Evolutionary conservation across 2,113 vertebrate genomes (phyloP), one percentile per base, ranked within the genome.

Genomic region (Crotalus viridis): DNA sequence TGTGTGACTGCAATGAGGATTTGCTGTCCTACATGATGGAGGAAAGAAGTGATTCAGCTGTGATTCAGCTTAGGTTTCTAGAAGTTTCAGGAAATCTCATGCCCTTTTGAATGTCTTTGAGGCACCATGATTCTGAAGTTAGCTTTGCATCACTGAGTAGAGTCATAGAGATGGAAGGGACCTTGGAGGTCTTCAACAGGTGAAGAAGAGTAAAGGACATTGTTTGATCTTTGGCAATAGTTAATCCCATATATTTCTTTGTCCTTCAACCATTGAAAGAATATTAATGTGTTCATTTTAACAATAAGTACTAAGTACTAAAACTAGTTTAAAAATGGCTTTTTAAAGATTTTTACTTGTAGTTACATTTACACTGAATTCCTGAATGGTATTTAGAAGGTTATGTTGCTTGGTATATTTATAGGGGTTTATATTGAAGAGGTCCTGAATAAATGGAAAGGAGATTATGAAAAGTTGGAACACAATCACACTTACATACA

Each of bases 401-500:
- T 10, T 96, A 95, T 95, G 21, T 96, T 96, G 39, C 12, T 15
- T 19, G 21, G 24, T 54, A 48, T 48, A 51, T 89, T 0, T 95
- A 22, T 96, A 99, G 99, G 99, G 64, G 98, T 99, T 97, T 99
- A 98, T 95, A 98, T 99, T 93, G 99, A 99, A 98, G 99, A 99
- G 97, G 99, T 99, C 96, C 98, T 99, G 93, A 99, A 98, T 88
- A 98, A 99, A 94, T 99, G 99, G 99, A 99, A 98, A 97, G 98
- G 99, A 91, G 99, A 99, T 97, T 99, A 99, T 94, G 99, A 99
- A 95, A 99, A 99, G 95, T 97, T 99, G 97, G 99, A 99, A 96
- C 98, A 99, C 98, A 99, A 99, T 95, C 99, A 99, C 97, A 99
- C 98, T 89, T 99, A 99, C 90, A 99, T 99, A 96, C 99, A 99